Evolutionary conservation across 2,888 invertebrate genomes (phyloP).

Genomic region (Tenthredo mesomela): DNA sequence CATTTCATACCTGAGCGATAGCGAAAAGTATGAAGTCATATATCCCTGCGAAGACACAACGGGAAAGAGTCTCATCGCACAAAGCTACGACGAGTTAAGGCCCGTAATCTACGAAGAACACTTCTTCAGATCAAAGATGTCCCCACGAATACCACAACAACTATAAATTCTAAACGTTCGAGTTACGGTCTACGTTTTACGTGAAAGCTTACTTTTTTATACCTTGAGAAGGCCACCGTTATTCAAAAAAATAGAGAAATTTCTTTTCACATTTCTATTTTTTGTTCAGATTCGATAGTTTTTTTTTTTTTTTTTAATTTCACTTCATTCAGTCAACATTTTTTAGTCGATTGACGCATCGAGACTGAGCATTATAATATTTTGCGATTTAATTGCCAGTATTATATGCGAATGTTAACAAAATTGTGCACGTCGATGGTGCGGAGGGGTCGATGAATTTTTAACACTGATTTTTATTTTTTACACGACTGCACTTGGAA

Average conservation of each 20-base stretch:
- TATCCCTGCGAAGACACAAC: constrained; percentile 22
- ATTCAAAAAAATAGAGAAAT: not conserved
- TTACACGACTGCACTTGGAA: no score
- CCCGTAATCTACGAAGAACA: constrained; percentile 10
- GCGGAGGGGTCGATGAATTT: no score
- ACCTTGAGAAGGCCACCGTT: not conserved
- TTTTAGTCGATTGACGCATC: no score
- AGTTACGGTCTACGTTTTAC: not conserved
- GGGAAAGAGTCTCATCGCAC: constrained; percentile 10
- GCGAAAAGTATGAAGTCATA: constrained; percentile 36
- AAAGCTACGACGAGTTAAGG: constrained; percentile 38
- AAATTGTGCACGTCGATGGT: no score
- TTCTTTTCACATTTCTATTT: not conserved
- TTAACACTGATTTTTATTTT: no score
- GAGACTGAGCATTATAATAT: no score
- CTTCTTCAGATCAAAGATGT: constrained; percentile 36
- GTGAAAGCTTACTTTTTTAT: not conserved
- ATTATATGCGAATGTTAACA: no score
- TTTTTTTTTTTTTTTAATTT: no score
- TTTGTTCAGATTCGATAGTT: not conserved
- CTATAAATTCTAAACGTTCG: not conserved
- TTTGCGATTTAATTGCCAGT: no score
- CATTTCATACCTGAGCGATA: constrained; percentile 45
- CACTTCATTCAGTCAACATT: no score
- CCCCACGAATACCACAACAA: not conserved